Percentiles rank a stretch among this genome's conserved stretches.
phyloP scores from a whole-genome alignment of 92 coral and sea anemone species.

The Diadumene lineata region DNA sequence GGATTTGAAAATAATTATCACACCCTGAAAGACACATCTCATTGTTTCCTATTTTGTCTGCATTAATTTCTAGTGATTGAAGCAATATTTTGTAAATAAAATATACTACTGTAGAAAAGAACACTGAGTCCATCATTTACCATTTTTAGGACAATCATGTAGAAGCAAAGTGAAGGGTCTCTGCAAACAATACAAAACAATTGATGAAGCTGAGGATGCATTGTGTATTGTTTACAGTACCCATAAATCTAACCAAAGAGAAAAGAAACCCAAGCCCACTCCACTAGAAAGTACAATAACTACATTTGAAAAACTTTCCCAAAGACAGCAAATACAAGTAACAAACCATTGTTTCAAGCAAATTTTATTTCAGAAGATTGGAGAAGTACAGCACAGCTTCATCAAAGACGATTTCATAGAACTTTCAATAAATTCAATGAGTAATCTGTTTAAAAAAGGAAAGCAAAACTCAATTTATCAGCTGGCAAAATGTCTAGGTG shows the following conservation, averaged over 20 bases:
- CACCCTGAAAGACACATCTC: background rate
- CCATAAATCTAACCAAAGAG: background rate
- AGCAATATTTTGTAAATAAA: background rate
- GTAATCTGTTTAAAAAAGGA: background rate
- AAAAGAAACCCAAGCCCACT: background rate
- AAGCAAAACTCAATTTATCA: background rate
- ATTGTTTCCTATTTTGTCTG: background rate
- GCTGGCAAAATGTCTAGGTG: background rate
- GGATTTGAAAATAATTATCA: background rate
- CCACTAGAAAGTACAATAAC: background rate
- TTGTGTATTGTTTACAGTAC: background rate
- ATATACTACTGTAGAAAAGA: too few relatives aligned
- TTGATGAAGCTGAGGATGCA: background rate
- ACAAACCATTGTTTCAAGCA: background rate
- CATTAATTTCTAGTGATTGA: background rate
- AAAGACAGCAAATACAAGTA: background rate
- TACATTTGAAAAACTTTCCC: background rate
- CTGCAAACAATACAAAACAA: background rate
- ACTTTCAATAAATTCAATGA: background rate
- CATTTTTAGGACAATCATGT: background rate
- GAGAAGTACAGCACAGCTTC: background rate
- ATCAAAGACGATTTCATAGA: background rate
- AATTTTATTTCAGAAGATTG: background rate
- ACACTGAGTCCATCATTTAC: background rate
- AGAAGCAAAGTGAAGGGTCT: background rate